These are phyloP conservation scores for Labia minor DNA, from an alignment of 2,888 invertebrate species.

Conservation along the genomic window DNA sequence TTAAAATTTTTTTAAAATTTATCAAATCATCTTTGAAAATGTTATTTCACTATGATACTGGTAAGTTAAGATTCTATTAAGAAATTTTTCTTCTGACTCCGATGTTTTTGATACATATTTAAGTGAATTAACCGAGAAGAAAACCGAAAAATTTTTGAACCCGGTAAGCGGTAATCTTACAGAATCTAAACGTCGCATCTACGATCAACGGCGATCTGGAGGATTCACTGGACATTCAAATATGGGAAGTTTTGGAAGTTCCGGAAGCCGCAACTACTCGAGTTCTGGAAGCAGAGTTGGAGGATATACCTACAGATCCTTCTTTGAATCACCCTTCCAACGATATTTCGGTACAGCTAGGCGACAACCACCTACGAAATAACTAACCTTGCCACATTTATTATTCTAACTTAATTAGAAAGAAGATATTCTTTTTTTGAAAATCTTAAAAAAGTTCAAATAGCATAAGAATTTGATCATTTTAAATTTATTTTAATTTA, in stretches of 20 bases:
- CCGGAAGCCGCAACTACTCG: background rate
- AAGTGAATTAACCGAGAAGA: too few species aligned
- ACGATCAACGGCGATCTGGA: constrained; percentile 38
- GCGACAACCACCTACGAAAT: background rate
- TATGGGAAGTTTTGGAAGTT: constrained; percentile 26
- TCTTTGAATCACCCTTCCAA: constrained; percentile 80
- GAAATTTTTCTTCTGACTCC: too few species aligned
- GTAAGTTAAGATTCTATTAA: too few species aligned
- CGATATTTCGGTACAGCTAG: constrained; percentile 72
- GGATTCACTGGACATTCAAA: constrained; percentile 28
- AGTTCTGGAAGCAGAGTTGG: constrained; percentile 38
- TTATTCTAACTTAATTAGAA: background rate
- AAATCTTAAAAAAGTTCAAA: constrained; percentile 2
- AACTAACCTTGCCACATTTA: background rate
- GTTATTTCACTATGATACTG: too few species aligned
- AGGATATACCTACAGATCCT: constrained; percentile 65
- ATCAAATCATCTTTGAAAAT: too few species aligned
- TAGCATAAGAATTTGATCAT: background rate
- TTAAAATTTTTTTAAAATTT: too few species aligned
- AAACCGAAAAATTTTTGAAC: background rate
- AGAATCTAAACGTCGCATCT: constrained; percentile 36
- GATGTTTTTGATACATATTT: too few species aligned
- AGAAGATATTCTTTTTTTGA: constrained; percentile 15
- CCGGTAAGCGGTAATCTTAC: constrained; percentile 17
- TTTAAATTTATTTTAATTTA: too few species aligned